Evolutionary conservation across 2,888 invertebrate species (phyloP), one percentile per base, ranked within the genome.

Genomic region (Cepaea hortensis): DNA sequence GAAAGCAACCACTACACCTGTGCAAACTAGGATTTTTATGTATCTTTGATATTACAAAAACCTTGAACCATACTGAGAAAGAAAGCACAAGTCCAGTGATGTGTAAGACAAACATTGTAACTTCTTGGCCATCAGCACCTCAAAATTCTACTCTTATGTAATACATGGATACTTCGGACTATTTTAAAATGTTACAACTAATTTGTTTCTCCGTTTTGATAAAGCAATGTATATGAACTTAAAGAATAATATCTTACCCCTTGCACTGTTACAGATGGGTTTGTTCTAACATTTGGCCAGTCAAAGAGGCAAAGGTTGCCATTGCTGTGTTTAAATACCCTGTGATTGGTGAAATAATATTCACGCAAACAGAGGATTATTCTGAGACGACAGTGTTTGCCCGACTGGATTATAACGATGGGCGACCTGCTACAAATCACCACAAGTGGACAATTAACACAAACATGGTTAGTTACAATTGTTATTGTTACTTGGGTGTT

Each of bases 381-480:
- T 96, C 96, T 87, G 98, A 98, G 91, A 98, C 98, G 1, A 96
- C 96, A 0, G 95, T 98, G 55, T 96, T 97, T 87, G 95, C 97
- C 65, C 97, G 98, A 94, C 95, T 98, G 91, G 96, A 98, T 62
- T 98, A 98, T 94, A 97, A 97, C 0, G 98, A 98, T 94, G 98
- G 98, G 0, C 96, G 97, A 23, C 90, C 93, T 93, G 92, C 93
- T 73, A 95, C 95, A 1, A 88, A 90, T 6, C 93, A 93, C 65
- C 95, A 95, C 91, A 95, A 97, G 89, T 98, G 98, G 98, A 97
- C 97, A 18, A 95, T 98, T 35, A 97, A 98, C 93, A 96, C 89
- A n/a, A 85, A 89, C 15, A 95, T 97, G 0, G 97, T 98, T 0
- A 65, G 68, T 77, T 48, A 35, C 3, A 62, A 62, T 62, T 79